Base-by-base conservation (phyloP, 2,888 invertebrate genomes). In the Cacoxenus indagator region DNA sequence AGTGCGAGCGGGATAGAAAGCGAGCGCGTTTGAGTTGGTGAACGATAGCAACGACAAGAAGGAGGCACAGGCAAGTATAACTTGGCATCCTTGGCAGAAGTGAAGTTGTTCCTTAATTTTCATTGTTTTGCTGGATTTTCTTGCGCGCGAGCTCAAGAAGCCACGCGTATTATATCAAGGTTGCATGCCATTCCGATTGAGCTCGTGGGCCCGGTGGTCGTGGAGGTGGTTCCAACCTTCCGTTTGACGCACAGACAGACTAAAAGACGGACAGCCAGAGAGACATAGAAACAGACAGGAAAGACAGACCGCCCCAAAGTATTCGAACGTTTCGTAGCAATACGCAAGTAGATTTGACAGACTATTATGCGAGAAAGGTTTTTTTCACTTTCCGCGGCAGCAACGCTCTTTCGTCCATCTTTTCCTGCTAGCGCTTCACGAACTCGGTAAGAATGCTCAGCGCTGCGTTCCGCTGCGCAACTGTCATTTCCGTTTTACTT, bases 401-500 rank as follows among this genome's bases (percentile, higher is more conserved):
- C 64, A 29, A 29, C 14, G 29, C 64, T 19, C 31, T 61, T 46
- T 37, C 48, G 19, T 22, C 51, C 24, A 57, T 22, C 67, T 67
- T 51, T 55, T 68, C 67, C 65, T 27, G 37, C 64, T 37, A 29
- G 5, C 43, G 48, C 17, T 31, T 43, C 57, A 51, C 2, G 22
- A 51, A n/a, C 22, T 19, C 19, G 51, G 65, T 66, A 69, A 76
- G 80, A 75, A 73, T 74, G 74, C 76, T 79, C 77, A 72, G 71
- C 73, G 74, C 74, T 81, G 68, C 68, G 67, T 68, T 72, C 68
- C 82, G 82, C 76, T 78, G 77, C 80, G 84, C 78, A 83, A 84
- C 85, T 85, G 84, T 85, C 85, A 85, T 85, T 86, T 86, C 86
- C 86, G 85, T 85, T 85, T 84, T 84, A 82, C 77, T 83, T 79